Conservation (phyloP, 1,140 invertebrate species). For the Tribolium castaneum region DNA sequence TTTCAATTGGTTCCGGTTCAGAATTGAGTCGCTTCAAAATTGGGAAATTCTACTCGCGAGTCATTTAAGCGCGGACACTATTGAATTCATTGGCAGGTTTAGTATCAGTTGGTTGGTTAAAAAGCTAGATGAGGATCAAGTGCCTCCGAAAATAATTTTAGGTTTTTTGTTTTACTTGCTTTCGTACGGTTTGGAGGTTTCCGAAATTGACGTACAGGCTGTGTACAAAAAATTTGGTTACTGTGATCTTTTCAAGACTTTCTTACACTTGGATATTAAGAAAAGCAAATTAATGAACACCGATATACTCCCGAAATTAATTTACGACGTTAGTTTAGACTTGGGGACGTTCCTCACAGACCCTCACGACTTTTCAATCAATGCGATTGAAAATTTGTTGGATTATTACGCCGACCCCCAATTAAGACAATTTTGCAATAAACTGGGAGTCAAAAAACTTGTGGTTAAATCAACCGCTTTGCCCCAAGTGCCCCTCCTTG, state of each 20-base stretch:
- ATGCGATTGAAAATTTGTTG: background rate
- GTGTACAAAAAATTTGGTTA: background rate
- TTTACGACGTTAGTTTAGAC: background rate
- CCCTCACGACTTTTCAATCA: background rate
- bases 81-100: background rate
- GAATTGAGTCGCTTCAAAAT: background rate
- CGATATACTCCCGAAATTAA: background rate
- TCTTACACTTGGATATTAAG: background rate
- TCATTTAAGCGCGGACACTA: background rate
- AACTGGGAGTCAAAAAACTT: background rate
- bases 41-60: background rate
- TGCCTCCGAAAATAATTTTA: background rate
- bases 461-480: background rate
- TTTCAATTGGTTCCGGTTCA: background rate
- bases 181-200: background rate
- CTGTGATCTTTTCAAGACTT: background rate
- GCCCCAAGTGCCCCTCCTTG: background rate
- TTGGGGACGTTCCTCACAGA: background rate
- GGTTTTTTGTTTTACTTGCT: background rate
- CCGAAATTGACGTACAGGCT: background rate
- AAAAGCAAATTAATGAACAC: background rate
- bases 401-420: background rate
- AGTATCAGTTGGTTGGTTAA: background rate
- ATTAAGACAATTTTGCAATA: background rate
- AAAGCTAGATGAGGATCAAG: background rate